Evolutionary conservation across 1,140 invertebrate species (phyloP).

Genomic region (Conopomorpha cramerella): DNA sequence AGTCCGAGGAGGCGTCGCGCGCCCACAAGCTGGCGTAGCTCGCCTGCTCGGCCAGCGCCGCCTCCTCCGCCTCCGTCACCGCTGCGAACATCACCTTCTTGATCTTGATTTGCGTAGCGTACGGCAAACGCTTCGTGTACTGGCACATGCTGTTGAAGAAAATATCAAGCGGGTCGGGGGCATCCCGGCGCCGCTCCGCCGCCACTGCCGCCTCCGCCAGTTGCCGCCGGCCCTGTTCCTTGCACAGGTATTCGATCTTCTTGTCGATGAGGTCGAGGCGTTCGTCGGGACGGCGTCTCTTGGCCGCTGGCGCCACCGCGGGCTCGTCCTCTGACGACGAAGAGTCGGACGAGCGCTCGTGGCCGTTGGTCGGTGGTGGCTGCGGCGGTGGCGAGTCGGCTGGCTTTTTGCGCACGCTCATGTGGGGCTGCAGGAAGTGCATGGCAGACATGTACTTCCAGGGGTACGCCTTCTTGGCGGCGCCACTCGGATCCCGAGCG

Average conservation of each 20-base stretch:
- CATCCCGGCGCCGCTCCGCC: slow-evolving; percentile 9
- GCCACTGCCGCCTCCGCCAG: slow-evolving; percentile 11
- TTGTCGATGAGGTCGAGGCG: slow-evolving; percentile 24
- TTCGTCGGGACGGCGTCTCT: slow-evolving; percentile 18
- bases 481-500: slow-evolving; percentile 22
- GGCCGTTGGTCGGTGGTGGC: slow-evolving; percentile 13
- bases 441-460: slow-evolving; percentile 49
- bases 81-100: slow-evolving; percentile 37
- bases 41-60: slow-evolving; percentile 40
- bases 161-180: slow-evolving; percentile 39
- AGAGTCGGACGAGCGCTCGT: slow-evolving; percentile 15
- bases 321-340: slow-evolving; percentile 24
- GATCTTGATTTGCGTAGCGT: slow-evolving; percentile 36
- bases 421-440: slow-evolving; percentile 51
- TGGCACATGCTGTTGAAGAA: slow-evolving; percentile 55
- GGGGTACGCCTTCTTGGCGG: slow-evolving; percentile 28
- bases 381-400: too few relatives aligned
- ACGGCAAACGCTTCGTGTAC: slow-evolving; percentile 43
- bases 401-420: slow-evolving; percentile 40
- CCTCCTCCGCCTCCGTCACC: slow-evolving; percentile 41
- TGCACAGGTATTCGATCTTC: slow-evolving; percentile 32
- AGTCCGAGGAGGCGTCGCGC: slow-evolving; percentile 19
- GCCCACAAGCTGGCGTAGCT: slow-evolving; percentile 45
- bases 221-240: slow-evolving; percentile 13
- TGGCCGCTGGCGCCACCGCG: too few relatives aligned